Evolutionary conservation across 2,888 invertebrate genomes (phyloP).

Genomic region (Chesias legatella): DNA sequence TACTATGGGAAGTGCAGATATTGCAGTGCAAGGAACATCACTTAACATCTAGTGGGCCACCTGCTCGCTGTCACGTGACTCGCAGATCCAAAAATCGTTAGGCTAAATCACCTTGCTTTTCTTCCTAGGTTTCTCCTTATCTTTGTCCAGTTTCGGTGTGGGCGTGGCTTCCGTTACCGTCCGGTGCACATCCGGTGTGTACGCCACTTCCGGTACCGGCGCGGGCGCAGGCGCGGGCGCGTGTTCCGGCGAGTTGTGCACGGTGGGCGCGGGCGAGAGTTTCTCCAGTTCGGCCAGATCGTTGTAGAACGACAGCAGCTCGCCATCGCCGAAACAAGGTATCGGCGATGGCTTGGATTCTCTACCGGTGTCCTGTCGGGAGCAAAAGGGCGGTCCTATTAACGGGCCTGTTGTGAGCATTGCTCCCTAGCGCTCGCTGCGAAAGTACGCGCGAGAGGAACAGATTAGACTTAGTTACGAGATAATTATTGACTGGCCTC

Average conservation of each 20-base stretch:
- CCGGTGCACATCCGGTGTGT: conserved; percentile 7
- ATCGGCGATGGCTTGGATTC: conserved; percentile 34
- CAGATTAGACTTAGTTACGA: too few species aligned
- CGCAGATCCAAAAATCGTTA: too few species aligned
- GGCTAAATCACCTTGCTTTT: conserved; percentile 22
- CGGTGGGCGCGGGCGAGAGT: conserved; percentile 27
- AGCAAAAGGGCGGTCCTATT: background rate
- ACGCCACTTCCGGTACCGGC: background rate
- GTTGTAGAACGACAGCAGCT: conserved; percentile 77
- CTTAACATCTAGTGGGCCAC: too few species aligned
- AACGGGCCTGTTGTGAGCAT: too few species aligned
- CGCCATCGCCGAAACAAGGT: conserved; percentile 69
- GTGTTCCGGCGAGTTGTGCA: conserved; percentile 36
- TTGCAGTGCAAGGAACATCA: too few species aligned
- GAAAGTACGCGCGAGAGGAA: too few species aligned
- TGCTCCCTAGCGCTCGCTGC: too few species aligned
- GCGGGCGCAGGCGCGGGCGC: conserved; percentile 8
- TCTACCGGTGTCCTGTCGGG: conserved; percentile 35
- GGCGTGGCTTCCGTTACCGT: conserved; percentile 16
- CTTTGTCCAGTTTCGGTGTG: conserved; percentile 21
- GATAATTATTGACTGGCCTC: too few species aligned
- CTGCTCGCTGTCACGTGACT: too few species aligned
- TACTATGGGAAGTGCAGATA: too few species aligned
- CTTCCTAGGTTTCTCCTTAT: conserved; percentile 22
- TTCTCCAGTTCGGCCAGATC: conserved; percentile 76